Evolutionary conservation across 2,888 invertebrate species (phyloP).

Genomic region (Chloroclystis v-ata): DNA sequence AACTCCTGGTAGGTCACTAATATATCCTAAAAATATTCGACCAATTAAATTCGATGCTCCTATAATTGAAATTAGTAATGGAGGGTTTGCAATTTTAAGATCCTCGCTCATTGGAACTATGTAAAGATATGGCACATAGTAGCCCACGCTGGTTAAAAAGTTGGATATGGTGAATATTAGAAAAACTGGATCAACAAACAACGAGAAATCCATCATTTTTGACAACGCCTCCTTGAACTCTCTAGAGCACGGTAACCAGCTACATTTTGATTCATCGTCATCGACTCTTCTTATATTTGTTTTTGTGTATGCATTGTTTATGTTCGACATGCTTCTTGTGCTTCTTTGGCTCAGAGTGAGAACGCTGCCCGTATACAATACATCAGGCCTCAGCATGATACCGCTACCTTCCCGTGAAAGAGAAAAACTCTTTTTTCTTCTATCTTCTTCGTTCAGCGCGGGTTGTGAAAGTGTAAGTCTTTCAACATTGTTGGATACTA

Average conservation of each 20-base stretch:
- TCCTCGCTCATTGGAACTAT: slow-evolving; percentile 85
- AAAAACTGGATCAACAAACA: slow-evolving; percentile 91
- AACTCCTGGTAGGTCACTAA: slow-evolving; percentile 93
- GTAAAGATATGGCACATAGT: slow-evolving; percentile 95
- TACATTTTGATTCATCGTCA: slow-evolving; percentile 66
- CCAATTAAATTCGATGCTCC: slow-evolving; percentile 94
- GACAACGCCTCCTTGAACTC: slow-evolving; percentile 84
- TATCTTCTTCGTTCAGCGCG: slow-evolving; percentile 74
- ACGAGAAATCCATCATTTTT: slow-evolving; percentile 90
- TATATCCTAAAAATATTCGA: slow-evolving; percentile 90
- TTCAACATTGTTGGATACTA: slow-evolving; percentile 56
- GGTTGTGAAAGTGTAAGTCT: slow-evolving; percentile 86
- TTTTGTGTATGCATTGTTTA: slow-evolving; percentile 52
- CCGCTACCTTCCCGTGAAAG: slow-evolving; percentile 81
- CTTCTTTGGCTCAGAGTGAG: slow-evolving; percentile 31
- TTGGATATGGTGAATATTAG: slow-evolving; percentile 94
- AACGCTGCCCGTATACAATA: slow-evolving; percentile 88
- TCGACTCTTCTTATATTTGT: slow-evolving; percentile 49
- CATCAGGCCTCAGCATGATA: slow-evolving; percentile 90
- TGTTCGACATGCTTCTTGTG: slow-evolving; percentile 75
- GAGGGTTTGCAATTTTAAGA: slow-evolving; percentile 79
- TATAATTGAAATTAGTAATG: slow-evolving; percentile 86
- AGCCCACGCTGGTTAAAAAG: slow-evolving; percentile 96
- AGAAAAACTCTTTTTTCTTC: slow-evolving; percentile 34
- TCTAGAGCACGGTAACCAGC: slow-evolving; percentile 81